Conservation (phyloP, 2,113 vertebrate genomes). For the Chiloscyllium plagiosum region DNA sequence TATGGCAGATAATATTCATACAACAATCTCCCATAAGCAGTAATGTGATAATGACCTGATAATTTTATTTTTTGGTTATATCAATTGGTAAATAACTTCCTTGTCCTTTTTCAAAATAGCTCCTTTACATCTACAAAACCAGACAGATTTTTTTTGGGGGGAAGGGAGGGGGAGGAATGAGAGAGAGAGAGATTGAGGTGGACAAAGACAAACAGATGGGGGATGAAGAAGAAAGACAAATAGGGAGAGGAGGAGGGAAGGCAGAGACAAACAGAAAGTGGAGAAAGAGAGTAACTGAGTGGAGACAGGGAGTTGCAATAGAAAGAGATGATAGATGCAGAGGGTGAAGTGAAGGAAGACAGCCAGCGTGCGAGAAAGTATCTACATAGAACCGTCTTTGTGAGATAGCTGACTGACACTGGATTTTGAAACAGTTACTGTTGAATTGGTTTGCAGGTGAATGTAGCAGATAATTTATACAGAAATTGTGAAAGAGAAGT, state of each 20-base stretch:
- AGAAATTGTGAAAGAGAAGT: not conserved
- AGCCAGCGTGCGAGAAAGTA: too few species aligned
- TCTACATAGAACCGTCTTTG: not conserved
- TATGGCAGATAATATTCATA: not conserved
- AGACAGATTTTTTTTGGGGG: not conserved
- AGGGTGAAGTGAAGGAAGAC: not conserved
- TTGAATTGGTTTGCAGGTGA: not conserved
- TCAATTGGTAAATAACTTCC: not conserved
- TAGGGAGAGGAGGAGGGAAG: too few species aligned
- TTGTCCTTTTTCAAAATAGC: too few species aligned
- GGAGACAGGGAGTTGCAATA: not conserved
- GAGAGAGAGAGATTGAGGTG: not conserved
- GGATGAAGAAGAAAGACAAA: too few species aligned
- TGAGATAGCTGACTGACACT: too few species aligned
- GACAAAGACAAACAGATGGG: too few species aligned
- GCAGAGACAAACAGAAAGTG: not conserved
- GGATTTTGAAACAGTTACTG: too few species aligned
- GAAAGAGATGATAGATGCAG: not conserved
- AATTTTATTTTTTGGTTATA: not conserved
- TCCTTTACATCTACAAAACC: too few species aligned
- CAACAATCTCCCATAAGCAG: not conserved
- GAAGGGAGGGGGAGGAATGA: not conserved
- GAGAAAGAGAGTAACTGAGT: not conserved
- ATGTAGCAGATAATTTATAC: not conserved
- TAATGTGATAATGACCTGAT: not conserved